phyloP scores from a whole-genome alignment of 2,797 vertebrate genomes.

The Silurus lanzhouensis region DNA sequence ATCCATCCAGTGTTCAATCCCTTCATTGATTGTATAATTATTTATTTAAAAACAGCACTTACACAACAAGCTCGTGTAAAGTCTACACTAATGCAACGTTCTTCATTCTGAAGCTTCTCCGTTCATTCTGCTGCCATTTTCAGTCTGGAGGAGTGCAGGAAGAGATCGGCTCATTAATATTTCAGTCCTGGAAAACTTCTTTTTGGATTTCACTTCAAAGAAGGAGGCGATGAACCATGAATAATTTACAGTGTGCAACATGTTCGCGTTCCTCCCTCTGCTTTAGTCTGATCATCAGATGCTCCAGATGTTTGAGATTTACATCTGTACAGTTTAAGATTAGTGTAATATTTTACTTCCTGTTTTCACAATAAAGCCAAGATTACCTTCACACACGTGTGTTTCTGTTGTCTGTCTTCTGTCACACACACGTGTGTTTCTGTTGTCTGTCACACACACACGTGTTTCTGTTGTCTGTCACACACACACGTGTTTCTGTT shows the following conservation, averaged over 20 bases:
- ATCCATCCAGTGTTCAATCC: neutral
- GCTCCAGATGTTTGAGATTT: neutral
- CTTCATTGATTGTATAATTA: neutral
- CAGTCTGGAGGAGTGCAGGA: neutral
- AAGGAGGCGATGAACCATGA: conserved; percentile 74
- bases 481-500: too few relatives aligned
- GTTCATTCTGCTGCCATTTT: neutral
- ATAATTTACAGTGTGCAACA: conserved; percentile 75
- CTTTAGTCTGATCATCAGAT: conserved; percentile 72
- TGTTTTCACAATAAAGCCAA: neutral
- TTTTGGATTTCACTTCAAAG: conserved; percentile 64
- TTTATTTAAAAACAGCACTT: conserved; percentile 3
- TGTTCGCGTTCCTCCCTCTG: conserved; percentile 70
- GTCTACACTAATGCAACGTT: neutral
- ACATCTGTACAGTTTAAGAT: neutral
- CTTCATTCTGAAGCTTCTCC: neutral
- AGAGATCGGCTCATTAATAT: neutral
- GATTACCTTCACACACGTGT: neutral
- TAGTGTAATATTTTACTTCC: neutral
- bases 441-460: too few relatives aligned
- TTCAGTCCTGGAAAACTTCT: conserved; percentile 16
- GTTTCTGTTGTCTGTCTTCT: too few relatives aligned
- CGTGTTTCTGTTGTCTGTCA: too few relatives aligned
- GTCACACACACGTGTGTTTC: too few relatives aligned
- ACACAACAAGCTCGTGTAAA: neutral